Evolutionary conservation across 2,888 invertebrate genomes (phyloP).

Genomic region (Caprella mutica): DNA sequence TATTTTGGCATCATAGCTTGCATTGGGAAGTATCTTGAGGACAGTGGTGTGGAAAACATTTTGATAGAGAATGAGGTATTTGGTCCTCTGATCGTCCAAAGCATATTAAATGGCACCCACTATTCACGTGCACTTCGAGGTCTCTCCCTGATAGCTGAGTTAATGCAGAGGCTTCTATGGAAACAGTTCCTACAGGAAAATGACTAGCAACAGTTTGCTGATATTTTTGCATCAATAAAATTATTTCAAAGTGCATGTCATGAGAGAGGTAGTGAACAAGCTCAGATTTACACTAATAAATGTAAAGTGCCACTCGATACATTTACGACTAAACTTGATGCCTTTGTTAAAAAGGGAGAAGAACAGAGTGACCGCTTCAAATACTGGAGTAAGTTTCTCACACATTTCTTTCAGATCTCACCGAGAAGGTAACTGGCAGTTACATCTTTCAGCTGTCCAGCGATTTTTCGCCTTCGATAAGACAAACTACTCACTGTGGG

Average conservation of each 20-base stretch:
- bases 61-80: background rate
- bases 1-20: too few species aligned
- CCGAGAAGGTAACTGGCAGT: background rate
- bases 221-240: background rate
- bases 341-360: too few species aligned
- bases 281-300: too few species aligned
- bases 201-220: background rate
- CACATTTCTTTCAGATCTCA: too few species aligned
- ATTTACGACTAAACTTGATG: too few species aligned
- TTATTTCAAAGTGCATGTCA: background rate
- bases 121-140: background rate
- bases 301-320: too few species aligned
- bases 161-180: background rate
- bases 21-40: background rate
- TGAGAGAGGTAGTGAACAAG: too few species aligned
- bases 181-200: background rate
- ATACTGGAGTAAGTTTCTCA: too few species aligned
- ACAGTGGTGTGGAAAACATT: background rate
- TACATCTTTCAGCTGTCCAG: background rate
- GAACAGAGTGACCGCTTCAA: too few species aligned
- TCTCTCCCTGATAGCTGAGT: background rate
- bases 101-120: background rate
- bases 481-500: slow-evolving; percentile 10
- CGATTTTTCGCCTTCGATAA: slow-evolving; percentile 7
- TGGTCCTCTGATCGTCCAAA: background rate